These are phyloP conservation scores for Pelobates fuscus DNA, from an alignment of 2,113 vertebrate genomes.

Conservation along the genomic window DNA sequence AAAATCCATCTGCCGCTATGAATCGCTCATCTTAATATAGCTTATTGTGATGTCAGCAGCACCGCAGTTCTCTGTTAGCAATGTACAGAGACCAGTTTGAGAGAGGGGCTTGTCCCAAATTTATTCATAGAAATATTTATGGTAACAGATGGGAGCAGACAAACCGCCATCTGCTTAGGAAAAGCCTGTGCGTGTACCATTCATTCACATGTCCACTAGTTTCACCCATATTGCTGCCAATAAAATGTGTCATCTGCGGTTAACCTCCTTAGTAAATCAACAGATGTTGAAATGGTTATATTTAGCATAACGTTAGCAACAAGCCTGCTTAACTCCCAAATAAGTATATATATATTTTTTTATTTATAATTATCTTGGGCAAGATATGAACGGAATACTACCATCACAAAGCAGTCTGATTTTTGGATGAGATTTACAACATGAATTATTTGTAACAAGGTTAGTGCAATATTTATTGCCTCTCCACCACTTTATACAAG, in stretches of 20 bases:
- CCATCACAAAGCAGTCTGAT: too few relatives aligned
- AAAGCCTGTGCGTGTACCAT: slow-evolving; percentile 12
- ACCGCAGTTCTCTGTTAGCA: slow-evolving; percentile 4
- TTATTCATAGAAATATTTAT: slow-evolving; percentile 27
- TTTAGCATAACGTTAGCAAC: too few relatives aligned
- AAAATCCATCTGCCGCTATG: neutral
- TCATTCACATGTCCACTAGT: slow-evolving; percentile 29
- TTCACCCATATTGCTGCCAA: neutral
- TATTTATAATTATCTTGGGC: too few relatives aligned
- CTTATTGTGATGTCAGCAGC: slow-evolving; percentile 19
- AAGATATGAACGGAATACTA: too few relatives aligned
- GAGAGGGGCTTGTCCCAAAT: slow-evolving; percentile 27
- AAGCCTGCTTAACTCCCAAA: too few relatives aligned
- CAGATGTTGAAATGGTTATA: too few relatives aligned
- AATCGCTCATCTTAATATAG: neutral
- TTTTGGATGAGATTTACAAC: too few relatives aligned
- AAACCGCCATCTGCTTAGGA: slow-evolving; percentile 32
- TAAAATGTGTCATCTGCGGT: neutral
- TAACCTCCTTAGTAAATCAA: neutral
- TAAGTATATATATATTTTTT: too few relatives aligned
- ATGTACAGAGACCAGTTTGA: slow-evolving; percentile 20
- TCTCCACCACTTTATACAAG: too few relatives aligned
- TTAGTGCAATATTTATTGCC: too few relatives aligned
- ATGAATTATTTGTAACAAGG: too few relatives aligned
- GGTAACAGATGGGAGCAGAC: slow-evolving; percentile 36